These are phyloP conservation scores for Microchirus variegatus DNA, from an alignment of 2,797 vertebrate species.

Conservation along the genomic window DNA sequence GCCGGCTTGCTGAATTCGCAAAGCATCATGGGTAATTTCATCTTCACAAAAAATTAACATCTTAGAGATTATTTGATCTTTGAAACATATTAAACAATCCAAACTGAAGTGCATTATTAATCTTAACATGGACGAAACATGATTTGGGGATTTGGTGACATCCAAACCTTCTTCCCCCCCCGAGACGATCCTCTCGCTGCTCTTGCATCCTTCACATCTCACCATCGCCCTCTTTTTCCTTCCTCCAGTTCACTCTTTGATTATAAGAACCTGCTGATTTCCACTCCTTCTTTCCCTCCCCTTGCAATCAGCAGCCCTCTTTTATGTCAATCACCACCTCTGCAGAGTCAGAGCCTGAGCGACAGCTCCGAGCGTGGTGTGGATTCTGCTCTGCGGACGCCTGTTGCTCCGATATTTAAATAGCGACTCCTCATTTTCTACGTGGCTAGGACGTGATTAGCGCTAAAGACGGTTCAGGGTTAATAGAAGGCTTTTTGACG, in stretches of 20 bases:
- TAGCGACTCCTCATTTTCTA: constrained; percentile 12
- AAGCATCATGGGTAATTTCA: no score
- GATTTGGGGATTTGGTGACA: no score
- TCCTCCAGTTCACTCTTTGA: constrained; percentile 49
- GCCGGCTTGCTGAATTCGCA: no score
- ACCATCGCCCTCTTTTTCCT: constrained; percentile 14
- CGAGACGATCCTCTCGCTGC: not conserved
- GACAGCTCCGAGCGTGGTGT: constrained; percentile 33
- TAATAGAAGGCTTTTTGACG: constrained; percentile 41
- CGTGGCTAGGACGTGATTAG: constrained; percentile 37
- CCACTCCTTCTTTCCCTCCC: constrained; percentile 50
- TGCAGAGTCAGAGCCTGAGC: constrained; percentile 43
- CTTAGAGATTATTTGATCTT: no score
- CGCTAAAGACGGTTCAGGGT: constrained; percentile 18
- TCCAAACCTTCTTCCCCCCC: no score
- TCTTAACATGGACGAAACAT: no score
- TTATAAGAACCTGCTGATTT: constrained; percentile 70
- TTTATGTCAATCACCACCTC: constrained; percentile 66
- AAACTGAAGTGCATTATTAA: no score
- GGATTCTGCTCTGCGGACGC: constrained; percentile 29
- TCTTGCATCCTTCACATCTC: not conserved
- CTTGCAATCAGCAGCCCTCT: constrained; percentile 64
- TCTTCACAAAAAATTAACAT: no score
- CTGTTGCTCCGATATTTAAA: constrained; percentile 42
- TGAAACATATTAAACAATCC: no score